Conservation (phyloP, 2,797 vertebrate genomes). For the Notolepis coatsorum region DNA sequence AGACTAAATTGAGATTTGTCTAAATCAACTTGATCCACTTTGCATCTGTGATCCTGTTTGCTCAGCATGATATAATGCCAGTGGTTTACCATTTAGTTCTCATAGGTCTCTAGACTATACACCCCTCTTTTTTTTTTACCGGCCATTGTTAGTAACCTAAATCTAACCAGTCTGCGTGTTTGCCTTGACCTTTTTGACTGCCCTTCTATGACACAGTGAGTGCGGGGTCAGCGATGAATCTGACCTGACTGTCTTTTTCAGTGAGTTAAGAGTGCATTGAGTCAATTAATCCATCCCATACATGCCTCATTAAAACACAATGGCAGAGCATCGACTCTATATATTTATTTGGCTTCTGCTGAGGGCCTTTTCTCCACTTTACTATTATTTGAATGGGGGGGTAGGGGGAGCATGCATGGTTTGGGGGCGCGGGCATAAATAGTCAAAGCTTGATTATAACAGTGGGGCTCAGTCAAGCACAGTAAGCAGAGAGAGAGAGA, state of each 20-base stretch:
- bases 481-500: constrained; percentile 3
- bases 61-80: background rate
- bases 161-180: constrained; percentile 20
- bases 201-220: constrained; percentile 11
- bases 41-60: constrained; percentile 6
- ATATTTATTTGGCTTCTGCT: constrained; percentile 29
- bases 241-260: constrained; percentile 8
- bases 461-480: too few species aligned
- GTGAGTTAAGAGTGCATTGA: constrained; percentile 31
- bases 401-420: constrained; percentile 8
- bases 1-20: background rate
- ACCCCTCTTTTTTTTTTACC: too few species aligned
- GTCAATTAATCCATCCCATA: constrained; percentile 48
- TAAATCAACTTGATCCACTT: background rate
- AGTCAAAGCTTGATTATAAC: too few species aligned
- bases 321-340: constrained; percentile 29
- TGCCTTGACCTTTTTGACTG: background rate
- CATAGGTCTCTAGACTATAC: too few species aligned
- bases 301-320: constrained; percentile 60
- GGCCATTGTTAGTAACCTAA: too few species aligned
- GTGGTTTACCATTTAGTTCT: background rate
- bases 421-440: background rate
- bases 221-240: constrained; percentile 20
- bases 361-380: constrained; percentile 36
- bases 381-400: constrained; percentile 1